Conservation (phyloP, 2,797 vertebrate genomes). For the Dendrocincla fuliginosa region DNA sequence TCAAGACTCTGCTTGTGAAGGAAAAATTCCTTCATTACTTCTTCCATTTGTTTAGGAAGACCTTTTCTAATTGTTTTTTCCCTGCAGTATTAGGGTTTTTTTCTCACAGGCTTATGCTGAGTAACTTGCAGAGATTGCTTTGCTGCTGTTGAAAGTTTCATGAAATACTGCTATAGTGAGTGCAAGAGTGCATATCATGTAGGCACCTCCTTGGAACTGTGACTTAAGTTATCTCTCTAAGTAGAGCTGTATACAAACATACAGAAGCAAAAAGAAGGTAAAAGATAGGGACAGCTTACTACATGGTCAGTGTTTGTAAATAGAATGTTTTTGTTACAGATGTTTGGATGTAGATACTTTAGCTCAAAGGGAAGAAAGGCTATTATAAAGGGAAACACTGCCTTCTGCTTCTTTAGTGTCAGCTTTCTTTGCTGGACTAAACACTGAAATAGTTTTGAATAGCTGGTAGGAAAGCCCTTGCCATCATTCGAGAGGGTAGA, state of each 20-base stretch:
- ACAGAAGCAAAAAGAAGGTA: not conserved
- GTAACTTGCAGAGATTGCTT: not conserved
- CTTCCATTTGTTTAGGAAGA: not conserved
- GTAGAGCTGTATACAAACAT: not conserved
- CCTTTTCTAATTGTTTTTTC: not conserved
- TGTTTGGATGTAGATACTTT: not conserved
- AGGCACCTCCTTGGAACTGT: not conserved
- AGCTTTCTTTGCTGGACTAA: not conserved
- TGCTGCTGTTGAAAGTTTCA: not conserved
- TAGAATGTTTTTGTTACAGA: not conserved
- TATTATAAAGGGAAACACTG: not conserved
- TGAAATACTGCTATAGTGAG: not conserved
- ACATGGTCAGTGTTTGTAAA: not conserved
- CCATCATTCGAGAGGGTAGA: not conserved
- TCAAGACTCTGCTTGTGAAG: not conserved
- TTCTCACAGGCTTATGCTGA: not conserved
- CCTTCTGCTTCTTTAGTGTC: not conserved
- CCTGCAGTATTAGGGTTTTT: not conserved
- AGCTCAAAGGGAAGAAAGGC: not conserved
- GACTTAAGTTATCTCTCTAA: not conserved
- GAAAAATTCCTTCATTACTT: not conserved
- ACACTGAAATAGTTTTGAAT: not conserved
- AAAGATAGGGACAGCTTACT: not conserved
- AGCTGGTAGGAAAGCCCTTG: not conserved
- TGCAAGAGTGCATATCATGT: not conserved